These are phyloP conservation scores for Anaspis maculata DNA, from an alignment of 2,888 invertebrate species.

Conservation along the genomic window DNA sequence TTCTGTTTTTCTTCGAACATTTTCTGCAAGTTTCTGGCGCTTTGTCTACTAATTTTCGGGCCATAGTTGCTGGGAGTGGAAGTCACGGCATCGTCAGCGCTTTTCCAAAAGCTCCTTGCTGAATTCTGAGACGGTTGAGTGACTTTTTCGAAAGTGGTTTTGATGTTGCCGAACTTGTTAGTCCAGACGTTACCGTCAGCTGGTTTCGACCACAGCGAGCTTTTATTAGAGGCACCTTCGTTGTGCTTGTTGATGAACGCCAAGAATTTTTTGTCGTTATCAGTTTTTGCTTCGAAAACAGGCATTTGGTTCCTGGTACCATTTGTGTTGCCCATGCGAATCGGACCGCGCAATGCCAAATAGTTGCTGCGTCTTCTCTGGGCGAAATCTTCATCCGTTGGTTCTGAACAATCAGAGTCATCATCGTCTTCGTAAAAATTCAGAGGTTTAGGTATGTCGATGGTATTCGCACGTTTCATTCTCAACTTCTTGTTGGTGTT, in stretches of 20 bases:
- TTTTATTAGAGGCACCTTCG: constrained; percentile 34
- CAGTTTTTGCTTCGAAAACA: constrained; percentile 70
- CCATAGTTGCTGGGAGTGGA: constrained; percentile 31
- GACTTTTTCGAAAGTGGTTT: constrained; percentile 67
- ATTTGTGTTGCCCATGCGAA: constrained; percentile 46
- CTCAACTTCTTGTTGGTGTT: constrained; percentile 54
- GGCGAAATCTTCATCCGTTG: constrained; percentile 29
- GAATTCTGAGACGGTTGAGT: constrained; percentile 47
- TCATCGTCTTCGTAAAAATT: constrained; percentile 40
- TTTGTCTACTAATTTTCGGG: constrained; percentile 37
- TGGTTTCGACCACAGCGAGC: constrained; percentile 28
- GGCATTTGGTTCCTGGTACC: constrained; percentile 41
- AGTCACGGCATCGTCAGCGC: constrained; percentile 46
- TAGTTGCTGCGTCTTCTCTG: constrained; percentile 36
- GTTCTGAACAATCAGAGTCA: constrained; percentile 27
- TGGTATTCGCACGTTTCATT: constrained; percentile 84
- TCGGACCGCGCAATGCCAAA: constrained; percentile 49
- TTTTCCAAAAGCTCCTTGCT: constrained; percentile 55
- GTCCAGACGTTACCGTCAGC: constrained; percentile 56
- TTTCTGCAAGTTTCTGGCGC: constrained; percentile 35
- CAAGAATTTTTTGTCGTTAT: constrained; percentile 76
- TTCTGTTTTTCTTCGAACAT: constrained; percentile 40
- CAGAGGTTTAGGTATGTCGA: constrained; percentile 72
- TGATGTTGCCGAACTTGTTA: constrained; percentile 74
- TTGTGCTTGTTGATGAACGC: constrained; percentile 73